Evolutionary conservation across 2,113 vertebrate species (phyloP).

Genomic region (Sylvia atricapilla): DNA sequence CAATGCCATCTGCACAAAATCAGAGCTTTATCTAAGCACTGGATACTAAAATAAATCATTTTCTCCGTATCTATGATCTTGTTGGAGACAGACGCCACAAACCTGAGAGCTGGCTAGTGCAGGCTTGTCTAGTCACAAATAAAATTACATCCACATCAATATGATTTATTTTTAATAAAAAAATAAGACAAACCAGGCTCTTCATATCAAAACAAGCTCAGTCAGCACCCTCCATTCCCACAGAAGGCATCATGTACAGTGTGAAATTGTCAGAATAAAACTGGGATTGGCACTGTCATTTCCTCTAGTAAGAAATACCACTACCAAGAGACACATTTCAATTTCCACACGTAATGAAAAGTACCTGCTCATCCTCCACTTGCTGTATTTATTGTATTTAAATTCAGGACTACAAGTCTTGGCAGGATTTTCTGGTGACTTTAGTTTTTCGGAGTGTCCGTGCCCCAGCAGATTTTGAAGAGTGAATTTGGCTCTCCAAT

Average conservation of each 20-base stretch:
- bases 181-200: neutral
- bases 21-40: constrained; percentile 17
- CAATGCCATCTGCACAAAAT: constrained; percentile 21
- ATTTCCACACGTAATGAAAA: neutral
- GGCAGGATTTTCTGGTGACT: neutral
- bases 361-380: neutral
- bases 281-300: neutral
- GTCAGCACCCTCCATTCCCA: neutral
- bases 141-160: constrained; percentile 2
- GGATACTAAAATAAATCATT: constrained; percentile 56
- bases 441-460: fast-evolving
- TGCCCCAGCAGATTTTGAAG: neutral
- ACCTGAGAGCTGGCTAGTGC: constrained; percentile 35
- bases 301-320: neutral
- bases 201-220: neutral
- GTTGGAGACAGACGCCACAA: constrained; percentile 41
- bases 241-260: neutral
- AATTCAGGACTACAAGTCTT: neutral
- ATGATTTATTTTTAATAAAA: constrained; percentile 40
- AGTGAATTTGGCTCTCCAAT: neutral
- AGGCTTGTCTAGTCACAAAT: constrained; percentile 51
- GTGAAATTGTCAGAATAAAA: neutral
- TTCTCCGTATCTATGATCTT: constrained; percentile 12
- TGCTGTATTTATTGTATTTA: neutral
- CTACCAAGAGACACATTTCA: neutral